Conservation (phyloP, 2,888 invertebrate genomes). For the Emmelina monodactyla region DNA sequence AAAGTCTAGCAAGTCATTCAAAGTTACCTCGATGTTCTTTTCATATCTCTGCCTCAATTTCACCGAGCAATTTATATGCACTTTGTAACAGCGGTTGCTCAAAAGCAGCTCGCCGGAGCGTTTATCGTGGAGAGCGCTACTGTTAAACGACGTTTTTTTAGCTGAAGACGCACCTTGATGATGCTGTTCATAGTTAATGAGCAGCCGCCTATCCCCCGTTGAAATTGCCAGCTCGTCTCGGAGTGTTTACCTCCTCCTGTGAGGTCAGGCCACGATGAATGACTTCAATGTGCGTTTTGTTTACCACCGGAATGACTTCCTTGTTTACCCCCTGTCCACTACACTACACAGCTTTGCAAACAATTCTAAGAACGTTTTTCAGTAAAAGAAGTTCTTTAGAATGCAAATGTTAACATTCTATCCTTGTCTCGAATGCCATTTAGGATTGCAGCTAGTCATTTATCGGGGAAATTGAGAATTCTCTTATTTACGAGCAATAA, state of each 20-base stretch:
- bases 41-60: constrained; percentile 57
- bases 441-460: too few relatives aligned
- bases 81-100: constrained; percentile 51
- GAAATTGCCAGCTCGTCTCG: too few relatives aligned
- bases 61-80: constrained; percentile 61
- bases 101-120: constrained; percentile 44
- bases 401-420: too few relatives aligned
- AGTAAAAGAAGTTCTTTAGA: too few relatives aligned
- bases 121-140: constrained; percentile 52
- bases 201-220: too few relatives aligned
- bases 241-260: too few relatives aligned
- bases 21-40: constrained; percentile 29
- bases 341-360: too few relatives aligned
- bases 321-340: too few relatives aligned
- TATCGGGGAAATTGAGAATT: too few relatives aligned
- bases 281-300: constrained; percentile 53
- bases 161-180: constrained; percentile 59
- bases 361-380: too few relatives aligned
- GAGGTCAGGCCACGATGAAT: constrained; percentile 43
- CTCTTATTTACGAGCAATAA: too few relatives aligned
- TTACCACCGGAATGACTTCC: constrained; percentile 54
- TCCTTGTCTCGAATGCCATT: too few relatives aligned
- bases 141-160: constrained; percentile 54
- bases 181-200: constrained; percentile 64
- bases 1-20: neutral